Percentiles rank a stretch among this genome's conserved stretches.
phyloP scores from a whole-genome alignment of 2,113 vertebrate genomes.

The Physeter macrocephalus region DNA sequence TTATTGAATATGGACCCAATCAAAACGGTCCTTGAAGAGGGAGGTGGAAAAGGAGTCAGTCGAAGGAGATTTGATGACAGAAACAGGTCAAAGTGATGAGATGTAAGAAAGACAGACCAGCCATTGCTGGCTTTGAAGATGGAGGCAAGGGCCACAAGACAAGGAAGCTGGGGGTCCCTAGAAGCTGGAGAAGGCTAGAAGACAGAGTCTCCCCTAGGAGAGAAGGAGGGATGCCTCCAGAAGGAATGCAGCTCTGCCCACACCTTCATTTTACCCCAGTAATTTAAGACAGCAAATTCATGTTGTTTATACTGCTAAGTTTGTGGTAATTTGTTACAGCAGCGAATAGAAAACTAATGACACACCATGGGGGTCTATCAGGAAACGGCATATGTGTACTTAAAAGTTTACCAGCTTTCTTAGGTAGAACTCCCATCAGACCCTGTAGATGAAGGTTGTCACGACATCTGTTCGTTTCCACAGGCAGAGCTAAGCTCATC shows the following conservation, averaged over 20 bases:
- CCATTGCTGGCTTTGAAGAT: background rate
- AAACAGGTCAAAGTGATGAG: background rate
- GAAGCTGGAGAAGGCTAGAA: background rate
- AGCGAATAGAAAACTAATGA: background rate
- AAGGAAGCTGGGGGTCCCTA: background rate
- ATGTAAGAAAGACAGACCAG: background rate
- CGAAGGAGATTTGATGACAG: background rate
- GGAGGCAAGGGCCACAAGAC: background rate
- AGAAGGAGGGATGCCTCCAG: background rate
- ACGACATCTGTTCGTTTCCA: background rate
- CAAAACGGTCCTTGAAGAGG: background rate
- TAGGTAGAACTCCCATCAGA: background rate
- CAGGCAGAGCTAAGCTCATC: background rate
- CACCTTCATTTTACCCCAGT: background rate
- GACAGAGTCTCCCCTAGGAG: background rate
- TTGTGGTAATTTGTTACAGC: background rate
- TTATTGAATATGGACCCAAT: background rate
- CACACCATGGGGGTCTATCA: background rate
- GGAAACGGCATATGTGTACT: background rate
- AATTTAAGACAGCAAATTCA: background rate
- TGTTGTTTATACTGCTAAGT: background rate
- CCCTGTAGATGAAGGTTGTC: background rate
- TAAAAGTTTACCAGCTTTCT: background rate
- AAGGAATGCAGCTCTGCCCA: background rate
- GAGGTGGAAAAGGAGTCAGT: background rate